These are phyloP conservation scores for Atrina japonica DNA, from an alignment of 2,888 invertebrate species.

Conservation along the genomic window DNA sequence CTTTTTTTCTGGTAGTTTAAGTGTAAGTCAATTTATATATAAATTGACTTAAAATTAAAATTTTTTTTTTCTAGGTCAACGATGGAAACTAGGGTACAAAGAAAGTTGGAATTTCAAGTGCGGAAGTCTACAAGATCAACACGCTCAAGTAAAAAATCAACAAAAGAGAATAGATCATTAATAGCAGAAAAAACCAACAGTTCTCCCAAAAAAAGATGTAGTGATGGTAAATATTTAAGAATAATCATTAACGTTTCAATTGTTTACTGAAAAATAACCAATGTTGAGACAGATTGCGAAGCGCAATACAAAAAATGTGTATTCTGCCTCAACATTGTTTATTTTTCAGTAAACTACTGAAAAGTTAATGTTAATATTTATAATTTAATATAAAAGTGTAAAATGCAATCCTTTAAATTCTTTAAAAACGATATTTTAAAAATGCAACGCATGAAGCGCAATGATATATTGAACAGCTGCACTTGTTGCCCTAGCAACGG, in stretches of 20 bases:
- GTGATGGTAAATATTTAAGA: slow-evolving; percentile 44
- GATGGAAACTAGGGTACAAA: slow-evolving; percentile 52
- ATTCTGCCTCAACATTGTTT: not conserved
- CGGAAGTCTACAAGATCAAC: slow-evolving; percentile 47
- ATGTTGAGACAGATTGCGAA: too few relatives aligned
- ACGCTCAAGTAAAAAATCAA: slow-evolving; percentile 8
- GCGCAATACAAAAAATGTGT: not conserved
- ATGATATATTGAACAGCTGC: too few relatives aligned
- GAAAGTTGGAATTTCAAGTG: slow-evolving; percentile 61
- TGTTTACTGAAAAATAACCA: not conserved
- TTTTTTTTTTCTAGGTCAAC: too few relatives aligned
- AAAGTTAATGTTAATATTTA: too few relatives aligned
- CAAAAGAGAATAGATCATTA: slow-evolving; percentile 12
- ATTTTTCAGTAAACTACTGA: not conserved
- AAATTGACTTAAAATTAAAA: too few relatives aligned
- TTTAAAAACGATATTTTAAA: too few relatives aligned
- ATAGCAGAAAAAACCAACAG: not conserved
- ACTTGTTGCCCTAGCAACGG: too few relatives aligned
- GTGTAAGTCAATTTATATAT: too few relatives aligned
- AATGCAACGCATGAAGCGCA: too few relatives aligned
- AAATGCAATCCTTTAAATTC: too few relatives aligned
- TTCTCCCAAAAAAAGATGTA: slow-evolving; percentile 55
- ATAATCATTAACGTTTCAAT: not conserved
- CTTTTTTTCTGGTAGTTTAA: too few relatives aligned
- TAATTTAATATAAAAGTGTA: too few relatives aligned